Evolutionary conservation across 2,113 vertebrate genomes (phyloP).

Genomic region (Atlantisia rogersi): DNA sequence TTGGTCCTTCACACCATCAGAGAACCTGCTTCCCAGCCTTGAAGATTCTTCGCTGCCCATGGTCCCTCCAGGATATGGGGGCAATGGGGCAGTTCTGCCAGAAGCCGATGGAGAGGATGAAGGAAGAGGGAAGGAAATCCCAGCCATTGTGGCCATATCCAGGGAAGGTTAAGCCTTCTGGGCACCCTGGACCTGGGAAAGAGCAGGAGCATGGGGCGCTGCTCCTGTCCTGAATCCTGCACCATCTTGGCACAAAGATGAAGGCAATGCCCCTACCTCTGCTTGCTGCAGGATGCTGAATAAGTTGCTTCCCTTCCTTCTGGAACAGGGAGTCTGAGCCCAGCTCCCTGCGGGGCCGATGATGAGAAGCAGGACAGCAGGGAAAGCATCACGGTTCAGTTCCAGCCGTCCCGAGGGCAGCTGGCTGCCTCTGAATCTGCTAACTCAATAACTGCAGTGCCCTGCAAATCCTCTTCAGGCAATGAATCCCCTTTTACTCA

Average conservation of each 20-base stretch:
- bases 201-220: neutral
- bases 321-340: neutral
- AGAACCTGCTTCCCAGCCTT: neutral
- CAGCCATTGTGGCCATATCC: accelerated
- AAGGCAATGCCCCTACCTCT: neutral
- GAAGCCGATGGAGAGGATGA: neutral
- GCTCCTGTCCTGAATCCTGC: neutral
- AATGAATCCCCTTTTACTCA: slow-evolving; percentile 28
- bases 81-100: neutral
- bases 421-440: neutral
- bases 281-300: accelerated
- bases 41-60: accelerated
- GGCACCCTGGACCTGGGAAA: neutral
- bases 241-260: too few relatives aligned
- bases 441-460: neutral
- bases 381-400: neutral
- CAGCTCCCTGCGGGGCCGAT: too few relatives aligned
- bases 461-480: slow-evolving; percentile 17
- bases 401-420: neutral
- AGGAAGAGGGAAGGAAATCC: neutral
- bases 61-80: neutral
- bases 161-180: neutral
- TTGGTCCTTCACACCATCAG: too few relatives aligned
- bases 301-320: neutral
- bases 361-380: neutral